Conservation (phyloP, 2,113 vertebrate species). For the Hemiprocne comata region DNA sequence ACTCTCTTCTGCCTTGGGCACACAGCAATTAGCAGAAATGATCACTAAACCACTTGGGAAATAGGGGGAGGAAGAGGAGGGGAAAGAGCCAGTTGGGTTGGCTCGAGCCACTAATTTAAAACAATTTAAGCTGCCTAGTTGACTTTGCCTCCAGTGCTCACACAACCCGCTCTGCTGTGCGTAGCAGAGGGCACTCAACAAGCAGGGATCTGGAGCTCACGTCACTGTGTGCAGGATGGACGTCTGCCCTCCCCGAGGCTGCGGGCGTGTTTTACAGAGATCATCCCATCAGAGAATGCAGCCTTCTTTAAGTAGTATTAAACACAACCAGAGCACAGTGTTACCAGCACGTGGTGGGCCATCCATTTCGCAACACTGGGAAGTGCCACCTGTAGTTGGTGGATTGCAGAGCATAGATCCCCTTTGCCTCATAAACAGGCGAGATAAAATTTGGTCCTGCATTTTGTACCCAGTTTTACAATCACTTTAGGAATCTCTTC, state of each 20-base stretch:
- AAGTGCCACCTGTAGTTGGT: neutral
- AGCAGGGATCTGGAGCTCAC: neutral
- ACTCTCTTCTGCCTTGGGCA: neutral
- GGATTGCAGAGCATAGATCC: neutral
- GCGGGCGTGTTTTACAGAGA: accelerated
- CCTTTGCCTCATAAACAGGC: neutral
- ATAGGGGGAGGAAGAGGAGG: neutral
- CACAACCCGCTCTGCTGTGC: accelerated
- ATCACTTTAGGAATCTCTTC: neutral
- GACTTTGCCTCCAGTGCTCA: neutral
- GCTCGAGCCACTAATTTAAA: neutral
- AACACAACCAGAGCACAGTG: neutral
- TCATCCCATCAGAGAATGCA: neutral
- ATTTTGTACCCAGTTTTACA: neutral
- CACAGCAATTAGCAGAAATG: conserved; percentile 13
- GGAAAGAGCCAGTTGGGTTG: neutral
- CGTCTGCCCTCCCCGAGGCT: neutral
- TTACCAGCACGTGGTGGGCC: neutral
- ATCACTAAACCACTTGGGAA: conserved; percentile 19
- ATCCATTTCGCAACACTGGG: neutral
- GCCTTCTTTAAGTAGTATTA: neutral
- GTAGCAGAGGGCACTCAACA: neutral
- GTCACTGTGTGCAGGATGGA: neutral
- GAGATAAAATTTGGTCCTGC: neutral
- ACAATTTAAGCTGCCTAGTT: neutral